phyloP scores from a whole-genome alignment of 2,113 vertebrate genomes.

The Myotis yumanensis region DNA sequence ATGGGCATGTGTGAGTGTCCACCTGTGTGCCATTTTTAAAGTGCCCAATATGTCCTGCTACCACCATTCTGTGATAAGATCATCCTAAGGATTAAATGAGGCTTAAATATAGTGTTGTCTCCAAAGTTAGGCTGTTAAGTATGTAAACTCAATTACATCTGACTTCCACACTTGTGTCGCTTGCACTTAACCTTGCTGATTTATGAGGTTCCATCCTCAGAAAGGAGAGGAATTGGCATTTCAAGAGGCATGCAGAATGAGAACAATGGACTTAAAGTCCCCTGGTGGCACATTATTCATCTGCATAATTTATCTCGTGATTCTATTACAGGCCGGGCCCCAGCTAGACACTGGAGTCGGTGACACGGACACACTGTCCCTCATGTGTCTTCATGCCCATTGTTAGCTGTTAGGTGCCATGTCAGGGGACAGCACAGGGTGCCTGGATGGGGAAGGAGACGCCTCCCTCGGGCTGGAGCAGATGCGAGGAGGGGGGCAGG shows the following conservation, averaged over 20 bases:
- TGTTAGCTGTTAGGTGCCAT: not conserved
- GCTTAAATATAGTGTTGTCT: not conserved
- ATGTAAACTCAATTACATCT: not conserved
- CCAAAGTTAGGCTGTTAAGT: conserved; percentile 10
- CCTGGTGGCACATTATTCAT: not conserved
- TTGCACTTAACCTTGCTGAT: conserved; percentile 21
- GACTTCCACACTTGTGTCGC: not conserved
- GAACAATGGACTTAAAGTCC: not conserved
- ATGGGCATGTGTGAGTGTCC: not conserved
- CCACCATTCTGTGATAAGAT: not conserved
- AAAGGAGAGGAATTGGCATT: not conserved
- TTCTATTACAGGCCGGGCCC: not conserved
- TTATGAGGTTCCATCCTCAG: not conserved
- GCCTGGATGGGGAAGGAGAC: accelerated
- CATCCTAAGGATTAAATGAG: not conserved
- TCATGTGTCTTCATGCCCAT: not conserved
- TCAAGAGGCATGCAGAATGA: not conserved
- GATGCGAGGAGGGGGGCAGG: not conserved
- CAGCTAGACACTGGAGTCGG: not conserved
- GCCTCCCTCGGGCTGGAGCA: not conserved
- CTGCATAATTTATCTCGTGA: not conserved
- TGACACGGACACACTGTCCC: not conserved
- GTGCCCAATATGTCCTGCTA: not conserved
- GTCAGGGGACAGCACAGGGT: not conserved
- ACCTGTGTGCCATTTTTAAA: not conserved